Evolutionary conservation across 1,140 invertebrate species (phyloP), one percentile per base, ranked within the genome.

Genomic region (Drosophila saltans): DNA sequence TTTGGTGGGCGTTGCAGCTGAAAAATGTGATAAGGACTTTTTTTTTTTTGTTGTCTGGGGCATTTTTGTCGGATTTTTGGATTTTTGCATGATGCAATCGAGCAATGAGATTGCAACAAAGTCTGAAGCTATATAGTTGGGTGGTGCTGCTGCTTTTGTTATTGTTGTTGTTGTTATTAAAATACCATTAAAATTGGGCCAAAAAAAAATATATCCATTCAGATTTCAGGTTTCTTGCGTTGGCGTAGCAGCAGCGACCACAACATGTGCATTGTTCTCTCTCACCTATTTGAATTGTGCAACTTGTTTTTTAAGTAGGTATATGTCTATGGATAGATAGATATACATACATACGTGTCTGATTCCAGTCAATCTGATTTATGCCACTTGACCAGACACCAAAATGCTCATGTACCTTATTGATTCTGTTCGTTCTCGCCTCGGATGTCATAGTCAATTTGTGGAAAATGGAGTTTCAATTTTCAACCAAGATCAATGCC

Each of bases 151-250:
- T 33, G n/a, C 60, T 75, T 81, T 52, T 52, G 21, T 52, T 48
- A 16, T 48, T 52, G 9, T 52, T 48, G 45, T 48, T 52, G 45
- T 52, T 82, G 75, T 75, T 83, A 80, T 88, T 89, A 83, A 89
- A 88, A 89, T 88, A 70, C 80, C 83, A 80, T 74, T 72, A 74
- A 83, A 88, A 88, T 88, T 88, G 84, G 83, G 80, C 62, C 84
- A 88, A 80, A 69, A 39, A 66, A 43, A 16, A 16, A 16, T 16
- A 16, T 36, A 28, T 39, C 11, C 39, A 58, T 9, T 45, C 55
- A 48, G 55, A 36, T 21, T 40, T 28, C n/a, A 36, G 36, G 28
- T 64, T 9, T 39, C 8, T 5, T 24, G 10, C n/a, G n/a, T 11
- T 28, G 9, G 1, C 10, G 8, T 33, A 62, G 56, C 30, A 24